Percentiles rank a stretch among this genome's conserved stretches.
These are phyloP conservation scores for Gambelia wislizenii DNA, from an alignment of 2,797 vertebrate species.

Conservation along the genomic window DNA sequence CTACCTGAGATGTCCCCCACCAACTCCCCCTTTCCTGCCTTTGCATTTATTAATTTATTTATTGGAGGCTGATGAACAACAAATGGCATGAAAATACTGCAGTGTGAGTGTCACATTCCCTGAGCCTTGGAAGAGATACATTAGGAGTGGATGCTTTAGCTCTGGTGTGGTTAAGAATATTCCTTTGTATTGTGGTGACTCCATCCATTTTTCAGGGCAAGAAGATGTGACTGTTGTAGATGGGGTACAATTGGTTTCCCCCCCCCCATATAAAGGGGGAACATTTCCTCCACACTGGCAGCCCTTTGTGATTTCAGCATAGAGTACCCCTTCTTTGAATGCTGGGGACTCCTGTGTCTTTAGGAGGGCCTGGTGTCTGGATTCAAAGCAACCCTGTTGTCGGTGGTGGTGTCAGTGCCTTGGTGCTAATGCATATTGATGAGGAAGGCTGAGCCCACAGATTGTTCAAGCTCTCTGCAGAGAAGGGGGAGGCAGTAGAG, in stretches of 20 bases:
- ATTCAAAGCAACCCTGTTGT: background rate
- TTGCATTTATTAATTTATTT: background rate
- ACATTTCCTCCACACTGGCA: background rate
- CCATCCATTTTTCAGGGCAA: background rate
- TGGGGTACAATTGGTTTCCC: background rate
- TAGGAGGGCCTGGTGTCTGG: background rate
- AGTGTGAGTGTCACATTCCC: background rate
- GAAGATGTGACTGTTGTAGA: background rate
- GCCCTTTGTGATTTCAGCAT: too few species aligned
- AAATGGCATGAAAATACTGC: background rate
- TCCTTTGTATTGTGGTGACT: background rate
- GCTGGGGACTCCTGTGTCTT: background rate
- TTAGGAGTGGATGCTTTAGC: background rate
- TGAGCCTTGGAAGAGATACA: background rate
- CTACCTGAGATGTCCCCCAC: background rate
- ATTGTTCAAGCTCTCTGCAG: conserved; percentile 31
- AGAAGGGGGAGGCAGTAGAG: conserved; percentile 20
- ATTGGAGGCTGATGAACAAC: background rate
- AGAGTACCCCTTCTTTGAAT: too few species aligned
- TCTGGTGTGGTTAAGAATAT: background rate
- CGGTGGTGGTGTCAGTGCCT: background rate
- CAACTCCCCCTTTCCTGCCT: background rate
- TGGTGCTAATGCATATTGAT: conserved; percentile 48
- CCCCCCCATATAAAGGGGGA: background rate
- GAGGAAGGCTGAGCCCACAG: conserved; percentile 40